Conservation (phyloP, 2,888 invertebrate genomes). For the Epistrophella euchroma region DNA sequence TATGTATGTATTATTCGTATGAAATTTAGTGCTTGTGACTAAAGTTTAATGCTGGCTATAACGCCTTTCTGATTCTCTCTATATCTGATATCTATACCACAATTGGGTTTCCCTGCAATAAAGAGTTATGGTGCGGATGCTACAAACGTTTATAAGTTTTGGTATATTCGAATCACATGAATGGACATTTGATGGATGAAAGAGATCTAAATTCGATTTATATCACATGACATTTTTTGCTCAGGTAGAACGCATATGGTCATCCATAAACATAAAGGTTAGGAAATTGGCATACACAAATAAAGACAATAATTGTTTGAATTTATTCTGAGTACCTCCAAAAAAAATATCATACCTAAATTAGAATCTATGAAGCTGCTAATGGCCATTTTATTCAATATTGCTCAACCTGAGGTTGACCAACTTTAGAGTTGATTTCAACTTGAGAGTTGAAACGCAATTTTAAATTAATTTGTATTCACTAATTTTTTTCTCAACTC, state of each 20-base stretch:
- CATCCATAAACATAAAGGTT: background rate
- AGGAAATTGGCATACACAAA: background rate
- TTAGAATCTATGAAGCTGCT: too few relatives aligned
- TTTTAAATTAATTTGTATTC: too few relatives aligned
- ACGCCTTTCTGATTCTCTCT: background rate
- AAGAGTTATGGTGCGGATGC: slow-evolving; percentile 23
- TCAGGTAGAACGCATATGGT: background rate
- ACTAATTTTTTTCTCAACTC: too few relatives aligned
- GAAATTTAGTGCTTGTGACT: slow-evolving; percentile 13
- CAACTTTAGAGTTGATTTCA: too few relatives aligned
- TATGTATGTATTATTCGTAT: background rate
- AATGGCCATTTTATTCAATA: too few relatives aligned
- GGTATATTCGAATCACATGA: slow-evolving; percentile 35
- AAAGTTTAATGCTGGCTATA: slow-evolving; percentile 24
- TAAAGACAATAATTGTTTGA: background rate
- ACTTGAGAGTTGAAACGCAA: too few relatives aligned
- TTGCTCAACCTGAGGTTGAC: too few relatives aligned
- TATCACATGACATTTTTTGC: slow-evolving; percentile 60
- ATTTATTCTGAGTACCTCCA: background rate
- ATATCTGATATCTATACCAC: background rate
- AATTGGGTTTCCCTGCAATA: slow-evolving; percentile 18
- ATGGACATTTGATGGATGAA: slow-evolving; percentile 72
- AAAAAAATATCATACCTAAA: too few relatives aligned
- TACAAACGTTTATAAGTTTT: background rate
- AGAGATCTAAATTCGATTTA: slow-evolving; percentile 62